Evolutionary conservation across 1,140 invertebrate species (phyloP).

Genomic region (Cyclina sinensis): DNA sequence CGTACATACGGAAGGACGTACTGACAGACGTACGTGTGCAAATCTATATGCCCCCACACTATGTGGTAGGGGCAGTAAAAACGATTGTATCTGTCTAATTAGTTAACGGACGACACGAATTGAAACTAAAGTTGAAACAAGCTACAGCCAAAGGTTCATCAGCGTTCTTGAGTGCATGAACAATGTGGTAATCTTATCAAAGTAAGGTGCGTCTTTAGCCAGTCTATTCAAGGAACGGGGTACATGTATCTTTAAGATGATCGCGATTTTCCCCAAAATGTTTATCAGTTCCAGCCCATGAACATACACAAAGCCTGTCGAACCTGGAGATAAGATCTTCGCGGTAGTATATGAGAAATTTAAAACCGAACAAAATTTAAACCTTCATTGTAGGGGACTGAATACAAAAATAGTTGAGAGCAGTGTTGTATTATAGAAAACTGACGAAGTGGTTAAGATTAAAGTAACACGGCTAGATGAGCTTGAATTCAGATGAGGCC

Average conservation of each 20-base stretch:
- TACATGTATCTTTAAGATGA: constrained; percentile 62
- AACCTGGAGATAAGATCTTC: constrained; percentile 48
- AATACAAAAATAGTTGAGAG: not conserved
- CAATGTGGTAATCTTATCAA: no score
- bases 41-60: no score
- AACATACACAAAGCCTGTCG: constrained; percentile 57
- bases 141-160: no score
- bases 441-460: constrained; percentile 59
- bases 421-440: constrained; percentile 42
- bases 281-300: constrained; percentile 57
- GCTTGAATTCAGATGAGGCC: constrained; percentile 24
- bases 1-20: no score
- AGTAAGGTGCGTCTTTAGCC: not conserved
- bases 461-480: constrained; percentile 28
- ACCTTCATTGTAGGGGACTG: constrained; percentile 56
- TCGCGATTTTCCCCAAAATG: constrained; percentile 34
- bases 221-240: not conserved
- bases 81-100: no score
- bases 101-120: no score
- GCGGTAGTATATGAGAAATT: constrained; percentile 56
- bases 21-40: no score
- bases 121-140: no score
- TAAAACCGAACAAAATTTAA: constrained; percentile 64
- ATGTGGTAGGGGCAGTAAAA: no score
- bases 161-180: no score